Base-by-base conservation (phyloP, 2,888 invertebrate genomes). In the Tineola bisselliella region DNA sequence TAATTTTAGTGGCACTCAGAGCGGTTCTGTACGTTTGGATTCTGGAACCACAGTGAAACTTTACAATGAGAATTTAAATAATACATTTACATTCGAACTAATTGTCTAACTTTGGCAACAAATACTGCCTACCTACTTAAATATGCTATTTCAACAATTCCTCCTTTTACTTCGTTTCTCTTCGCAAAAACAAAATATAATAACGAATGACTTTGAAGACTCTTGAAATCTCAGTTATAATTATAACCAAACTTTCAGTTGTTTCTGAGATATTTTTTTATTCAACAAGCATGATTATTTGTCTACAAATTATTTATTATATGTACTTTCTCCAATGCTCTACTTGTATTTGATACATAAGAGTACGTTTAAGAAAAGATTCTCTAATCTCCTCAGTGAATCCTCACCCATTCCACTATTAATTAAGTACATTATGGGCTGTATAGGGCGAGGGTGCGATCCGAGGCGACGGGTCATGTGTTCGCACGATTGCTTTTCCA, bases 1-100 rank as follows among this genome's bases (percentile, higher is more conserved):
- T 84, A 82, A 84, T 84, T 86, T 84, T 77, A 79, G 77, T 77
- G 75, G 76, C 83, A 81, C 84, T 25, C 76, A 67, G 72, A 74
- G 77, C 73, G 75, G 74, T 71, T 73, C 74, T 73, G 73, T 71
- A 69, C 69, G 72, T 68, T 56, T 63, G 76, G 78, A 79, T 81
- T 84, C 82, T 79, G 73, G 82, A 81, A 81, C 77, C 77, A 78
- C 74, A 74, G 74, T 70, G 67, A 73, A 79, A 77, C 76, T 79
- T 58, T 58, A 58, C 33, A 58, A 58, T 33, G 31, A 33, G 33
- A 58, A 58, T 58, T 58, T 58, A 33, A 58, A 58, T 58, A 58
- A 33, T 58, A 58, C 58, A 58, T 58, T 58, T 58, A 58, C 58
- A 58, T 58, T 58, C 33, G 33, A 58, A 58, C 58, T 58, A 58